Evolutionary conservation across 2,797 vertebrate species (phyloP), one percentile per base, ranked within the genome.

Genomic region (Potorous gilbertii): DNA sequence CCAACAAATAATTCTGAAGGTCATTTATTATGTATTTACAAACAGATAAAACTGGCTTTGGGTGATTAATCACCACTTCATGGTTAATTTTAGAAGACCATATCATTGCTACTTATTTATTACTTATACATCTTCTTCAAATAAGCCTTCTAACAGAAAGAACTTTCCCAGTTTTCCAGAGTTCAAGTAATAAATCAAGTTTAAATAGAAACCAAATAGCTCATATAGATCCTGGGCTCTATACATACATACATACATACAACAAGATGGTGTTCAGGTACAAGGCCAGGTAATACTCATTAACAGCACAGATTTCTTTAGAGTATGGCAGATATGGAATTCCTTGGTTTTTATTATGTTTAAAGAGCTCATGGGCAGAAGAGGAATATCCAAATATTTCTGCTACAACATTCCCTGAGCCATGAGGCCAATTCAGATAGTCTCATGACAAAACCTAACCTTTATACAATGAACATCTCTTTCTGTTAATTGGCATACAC

Each of bases 381-480:
- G 31, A 14, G 55, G 40, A 31, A 14, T 55, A 34, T 62, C 14
- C 94, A 93, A 0, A 1, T 93, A 87, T 96, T 90, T 89, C 55
- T 90, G 46, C 18, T 55, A 57, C 91, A 93, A 91, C 18, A 91
- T 55, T 50, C 31, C 94, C 40, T 91, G 54, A 96, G 66, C 28
- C 13, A 94, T 95, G 62, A 92, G 1, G 91, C 54, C 54, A 90
- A 91, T 94, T 96, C 16, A 94, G 13, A 95, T 96, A 95, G 90
- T 62, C 91, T 1, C 94, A 93, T 55, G 3, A 93, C 92, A 90
- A 89, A 94, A 56, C 16, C 2, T n/a, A 31, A 90, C 91, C 46
- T 3, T 91, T 46, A 3, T 90, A 95, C 62, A 94, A 91, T 34
- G 29, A 95, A 95, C 27, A 40, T 91, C 66, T n/a, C 3, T 95